Evolutionary conservation across 2,113 vertebrate species (phyloP), one percentile per base, ranked within the genome.

Genomic region (Amia ocellicauda): DNA sequence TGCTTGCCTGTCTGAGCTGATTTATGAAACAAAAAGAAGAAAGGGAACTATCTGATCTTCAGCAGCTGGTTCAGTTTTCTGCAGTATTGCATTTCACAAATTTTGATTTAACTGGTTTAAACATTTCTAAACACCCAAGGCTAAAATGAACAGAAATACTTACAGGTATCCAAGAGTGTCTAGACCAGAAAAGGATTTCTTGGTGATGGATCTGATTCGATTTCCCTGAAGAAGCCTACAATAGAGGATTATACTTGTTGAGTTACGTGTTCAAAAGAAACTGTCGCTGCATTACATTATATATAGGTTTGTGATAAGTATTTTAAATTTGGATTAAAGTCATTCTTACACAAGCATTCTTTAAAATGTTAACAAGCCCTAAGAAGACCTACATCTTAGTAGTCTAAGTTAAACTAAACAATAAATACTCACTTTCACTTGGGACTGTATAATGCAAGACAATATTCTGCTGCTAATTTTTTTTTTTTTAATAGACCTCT

Each of bases 181-280:
- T 83, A 99, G 86, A 64, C 96, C 95, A 43, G 91, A 92, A 88
- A 99, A 99, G 36, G 96, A 95, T 80, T 96, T 98, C 83, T 91
- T 98, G 77, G 95, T 98, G 74, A 99, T 91, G 0, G 96, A 99
- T 52, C 94, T 91, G 78, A 99, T 99, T 62, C 86, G 90, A 81
- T 99, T 99, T 68, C 94, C 92, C 66, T 98, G 96, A 17, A 99
- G 92, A 67, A 90, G 86, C 65, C 96, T 99, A 68, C 69, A 76
- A 76, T 62, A 74, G 14, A 17, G 71, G 62, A 60, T 24, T 8
- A 71, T 1, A 53, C 60, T 61, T 69, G 63, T 71, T 40, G 29
- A 42, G 27, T 28, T 19, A 27, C 10, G 2, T 1, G 22, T 17
- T 26, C 10, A 53, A 26, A 26, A 53, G 10, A 22, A 26, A 10